phyloP scores from a whole-genome alignment of 2,888 invertebrate species.

The Patella ulyssiponensis region DNA sequence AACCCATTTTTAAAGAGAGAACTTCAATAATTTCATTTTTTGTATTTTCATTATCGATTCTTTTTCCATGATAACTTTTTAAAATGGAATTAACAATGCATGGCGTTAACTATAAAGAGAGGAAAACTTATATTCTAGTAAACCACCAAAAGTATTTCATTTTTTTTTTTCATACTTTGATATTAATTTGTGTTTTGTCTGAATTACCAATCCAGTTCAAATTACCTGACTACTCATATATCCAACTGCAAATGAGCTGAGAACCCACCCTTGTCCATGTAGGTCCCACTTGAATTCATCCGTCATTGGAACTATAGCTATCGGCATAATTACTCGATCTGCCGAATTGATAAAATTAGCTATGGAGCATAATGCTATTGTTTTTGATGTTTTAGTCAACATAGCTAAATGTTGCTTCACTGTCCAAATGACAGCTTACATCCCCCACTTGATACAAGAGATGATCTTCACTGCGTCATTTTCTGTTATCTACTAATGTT shows the following conservation, averaged over 20 bases:
- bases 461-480: no score
- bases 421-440: conserved; percentile 25
- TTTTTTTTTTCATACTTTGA: no score
- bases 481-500: no score
- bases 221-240: conserved; percentile 83
- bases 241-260: conserved; percentile 83
- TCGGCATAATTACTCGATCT: conserved; percentile 84
- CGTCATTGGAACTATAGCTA: conserved; percentile 83
- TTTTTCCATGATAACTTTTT: no score
- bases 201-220: no score
- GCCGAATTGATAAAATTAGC: conserved; percentile 86
- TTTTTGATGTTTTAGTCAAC: conserved; percentile 67
- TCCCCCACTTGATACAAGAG: no score
- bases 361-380: conserved; percentile 79
- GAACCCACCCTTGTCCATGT: conserved; percentile 82
- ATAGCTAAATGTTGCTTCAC: conserved; percentile 35
- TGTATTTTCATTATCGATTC: no score
- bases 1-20: background rate
- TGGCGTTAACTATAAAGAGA: no score
- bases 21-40: background rate
- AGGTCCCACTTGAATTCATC: conserved; percentile 81
- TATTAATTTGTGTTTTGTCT: no score
- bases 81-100: no score
- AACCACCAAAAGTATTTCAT: no score
- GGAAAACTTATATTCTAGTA: no score